phyloP scores from a whole-genome alignment of 2,888 invertebrate genomes.

The Tetragonisca angustula region DNA sequence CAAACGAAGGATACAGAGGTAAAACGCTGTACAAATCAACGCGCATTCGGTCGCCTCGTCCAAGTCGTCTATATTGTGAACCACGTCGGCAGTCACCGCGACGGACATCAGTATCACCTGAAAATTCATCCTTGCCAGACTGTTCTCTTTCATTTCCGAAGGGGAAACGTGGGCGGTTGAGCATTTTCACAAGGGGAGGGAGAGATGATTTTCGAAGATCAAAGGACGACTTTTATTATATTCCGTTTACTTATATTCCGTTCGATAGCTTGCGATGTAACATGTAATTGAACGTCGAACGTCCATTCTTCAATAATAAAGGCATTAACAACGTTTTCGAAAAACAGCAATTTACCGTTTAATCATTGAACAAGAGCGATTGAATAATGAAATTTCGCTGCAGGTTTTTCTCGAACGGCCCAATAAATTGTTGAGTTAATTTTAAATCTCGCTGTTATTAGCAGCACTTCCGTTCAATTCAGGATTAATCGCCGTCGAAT shows the following conservation, averaged over 20 bases:
- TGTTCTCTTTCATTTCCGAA: not conserved
- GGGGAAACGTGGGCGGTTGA: not conserved
- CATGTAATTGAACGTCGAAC: no score
- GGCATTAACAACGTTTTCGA: no score
- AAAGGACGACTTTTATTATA: not conserved
- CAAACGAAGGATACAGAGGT: conserved; percentile 70
- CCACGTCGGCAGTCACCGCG: conserved; percentile 65
- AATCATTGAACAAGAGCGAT: no score
- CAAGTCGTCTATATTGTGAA: conserved; percentile 69
- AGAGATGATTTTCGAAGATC: not conserved
- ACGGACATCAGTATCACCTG: conserved; percentile 49
- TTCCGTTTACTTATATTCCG: no score
- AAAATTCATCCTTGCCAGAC: not conserved
- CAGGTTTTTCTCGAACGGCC: not conserved
- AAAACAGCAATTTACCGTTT: no score
- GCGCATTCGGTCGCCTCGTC: conserved; percentile 76
- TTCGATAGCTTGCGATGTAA: no score
- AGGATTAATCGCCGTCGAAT: not conserved
- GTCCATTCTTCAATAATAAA: no score
- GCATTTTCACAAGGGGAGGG: no score
- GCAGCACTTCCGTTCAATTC: not conserved
- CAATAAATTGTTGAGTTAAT: not conserved
- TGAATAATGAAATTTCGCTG: not conserved
- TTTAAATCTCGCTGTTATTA: not conserved
- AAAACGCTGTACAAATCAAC: conserved; percentile 68